Evolutionary conservation across 1,140 invertebrate species (phyloP).

Genomic region (Mizuhopecten yessoensis): DNA sequence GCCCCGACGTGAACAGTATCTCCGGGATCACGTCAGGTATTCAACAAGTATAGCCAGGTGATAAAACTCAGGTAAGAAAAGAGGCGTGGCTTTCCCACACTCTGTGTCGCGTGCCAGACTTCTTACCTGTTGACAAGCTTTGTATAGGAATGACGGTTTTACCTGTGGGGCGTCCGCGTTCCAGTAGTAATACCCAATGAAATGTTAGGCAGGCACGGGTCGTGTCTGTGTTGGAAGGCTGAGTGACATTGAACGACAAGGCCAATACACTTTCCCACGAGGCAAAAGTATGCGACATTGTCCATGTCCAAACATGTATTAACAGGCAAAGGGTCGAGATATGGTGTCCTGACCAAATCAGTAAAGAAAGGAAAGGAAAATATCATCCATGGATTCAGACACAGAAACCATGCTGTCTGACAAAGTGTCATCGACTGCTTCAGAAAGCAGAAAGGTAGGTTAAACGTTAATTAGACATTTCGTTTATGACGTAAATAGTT

Average conservation of each 20-base stretch:
- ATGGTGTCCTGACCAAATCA: not conserved
- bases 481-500: not conserved
- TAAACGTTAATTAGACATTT: not conserved
- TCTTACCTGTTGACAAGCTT: slow-evolving; percentile 43
- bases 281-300: slow-evolving; percentile 41
- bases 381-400: not conserved
- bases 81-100: slow-evolving; percentile 62
- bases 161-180: slow-evolving; percentile 32
- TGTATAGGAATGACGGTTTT: slow-evolving; percentile 42
- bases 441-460: slow-evolving; percentile 63
- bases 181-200: slow-evolving; percentile 15
- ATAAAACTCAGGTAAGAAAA: slow-evolving; percentile 45
- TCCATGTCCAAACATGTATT: slow-evolving; percentile 48
- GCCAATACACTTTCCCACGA: slow-evolving; percentile 46
- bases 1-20: slow-evolving; percentile 47
- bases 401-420: slow-evolving; percentile 54
- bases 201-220: not conserved
- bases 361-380: not conserved
- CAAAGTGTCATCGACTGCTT: slow-evolving; percentile 60
- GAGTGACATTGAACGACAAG: slow-evolving; percentile 43
- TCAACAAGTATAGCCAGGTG: slow-evolving; percentile 47
- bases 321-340: not conserved
- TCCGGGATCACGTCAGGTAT: slow-evolving; percentile 45
- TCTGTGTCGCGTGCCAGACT: slow-evolving; percentile 59
- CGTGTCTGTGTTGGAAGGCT: not conserved